Evolutionary conservation across 2,797 vertebrate species (phyloP), one percentile per base, ranked within the genome.

Genomic region (Pitangus sulphuratus): DNA sequence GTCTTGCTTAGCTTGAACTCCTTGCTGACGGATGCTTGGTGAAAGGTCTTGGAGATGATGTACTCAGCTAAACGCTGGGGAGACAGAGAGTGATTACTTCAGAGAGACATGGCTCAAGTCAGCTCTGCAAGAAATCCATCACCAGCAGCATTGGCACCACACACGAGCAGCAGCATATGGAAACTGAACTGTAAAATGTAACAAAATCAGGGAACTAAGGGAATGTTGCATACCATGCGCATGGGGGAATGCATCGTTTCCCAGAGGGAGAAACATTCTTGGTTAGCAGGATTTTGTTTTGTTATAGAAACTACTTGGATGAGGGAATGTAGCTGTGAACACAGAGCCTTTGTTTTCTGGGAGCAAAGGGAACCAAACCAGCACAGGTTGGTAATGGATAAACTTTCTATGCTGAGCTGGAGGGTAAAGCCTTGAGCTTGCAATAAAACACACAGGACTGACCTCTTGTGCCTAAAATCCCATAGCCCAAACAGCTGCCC

Each of bases 91-190:
- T 91, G 48, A 93, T 94, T 94, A 48, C 66, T 97, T 95, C 64
- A 80, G 93, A 89, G 95, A 96, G 95, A 96, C 54, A 58, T 66
- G 77, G 60, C 92, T 96, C 96, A 94, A 97, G 97, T 95, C 97
- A 96, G 90, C 95, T 93, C 91, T 58, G 92, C 87, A 86, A 90
- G 90, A 93, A 97, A 94, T 93, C 96, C 94, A 89, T 97, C 84
- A 48, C 91, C 96, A 95, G 53, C 93, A 95, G 83, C 94, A 95
- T 10, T 95, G 97, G 93, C 94, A 95, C 64, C 61, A 70, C 92
- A 93, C 71, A 86, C 19, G 82, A 97, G 96, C 95, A 95, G 96
- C 89, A 21, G 91, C 47, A 35, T 96, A 94, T 92, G 79, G 95
- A 96, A 97, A 95, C 48, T 6, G 42, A 84, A 84, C 92, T 96